Evolutionary conservation across 2,113 vertebrate species (phyloP).

Genomic region (Albula glossodonta): DNA sequence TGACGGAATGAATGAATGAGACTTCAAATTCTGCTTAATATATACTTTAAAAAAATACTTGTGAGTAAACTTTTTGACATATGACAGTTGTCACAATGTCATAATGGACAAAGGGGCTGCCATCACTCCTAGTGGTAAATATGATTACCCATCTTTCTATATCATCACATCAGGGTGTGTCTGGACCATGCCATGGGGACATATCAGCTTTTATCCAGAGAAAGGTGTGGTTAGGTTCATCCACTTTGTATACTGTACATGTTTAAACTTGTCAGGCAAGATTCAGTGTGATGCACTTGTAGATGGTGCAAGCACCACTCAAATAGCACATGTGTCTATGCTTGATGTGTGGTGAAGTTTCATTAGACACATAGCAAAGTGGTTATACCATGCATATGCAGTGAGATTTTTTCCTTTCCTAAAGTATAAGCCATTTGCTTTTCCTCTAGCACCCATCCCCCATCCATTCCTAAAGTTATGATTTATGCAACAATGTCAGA

Average conservation of each 20-base stretch:
- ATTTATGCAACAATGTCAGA: not conserved
- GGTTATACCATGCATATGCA: not conserved
- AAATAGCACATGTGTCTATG: not conserved
- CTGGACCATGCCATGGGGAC: too few species aligned
- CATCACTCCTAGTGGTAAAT: too few species aligned
- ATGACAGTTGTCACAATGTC: too few species aligned
- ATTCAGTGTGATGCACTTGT: not conserved
- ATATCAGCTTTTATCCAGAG: too few species aligned
- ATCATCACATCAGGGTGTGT: too few species aligned
- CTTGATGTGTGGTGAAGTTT: not conserved
- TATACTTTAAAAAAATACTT: too few species aligned
- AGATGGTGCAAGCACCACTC: not conserved
- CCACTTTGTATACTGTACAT: not conserved
- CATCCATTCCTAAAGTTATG: not conserved
- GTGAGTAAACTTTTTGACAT: too few species aligned
- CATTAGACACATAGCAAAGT: not conserved
- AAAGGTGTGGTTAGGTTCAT: not conserved
- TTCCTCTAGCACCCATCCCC: not conserved
- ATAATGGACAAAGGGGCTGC: too few species aligned
- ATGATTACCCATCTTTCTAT: too few species aligned
- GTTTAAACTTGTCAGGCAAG: not conserved
- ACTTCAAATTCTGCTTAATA: too few species aligned
- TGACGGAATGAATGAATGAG: too few species aligned
- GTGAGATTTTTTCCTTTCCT: not conserved
- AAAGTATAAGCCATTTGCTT: not conserved